phyloP scores from a whole-genome alignment of 2,113 vertebrate genomes.

The Paracanthobrama guichenoti region DNA sequence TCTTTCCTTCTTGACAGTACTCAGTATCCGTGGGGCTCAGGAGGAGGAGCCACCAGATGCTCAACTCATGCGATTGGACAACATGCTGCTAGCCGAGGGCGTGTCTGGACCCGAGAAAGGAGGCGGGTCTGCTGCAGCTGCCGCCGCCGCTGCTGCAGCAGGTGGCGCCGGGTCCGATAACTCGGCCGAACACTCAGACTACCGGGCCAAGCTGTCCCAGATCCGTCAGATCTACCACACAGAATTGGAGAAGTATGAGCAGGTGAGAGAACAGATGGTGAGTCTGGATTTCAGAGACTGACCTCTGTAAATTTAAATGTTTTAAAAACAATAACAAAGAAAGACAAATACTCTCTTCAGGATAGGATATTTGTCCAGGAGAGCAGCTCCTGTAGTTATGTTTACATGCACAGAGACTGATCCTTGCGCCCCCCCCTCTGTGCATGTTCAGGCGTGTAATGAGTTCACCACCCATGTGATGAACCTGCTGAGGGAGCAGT shows the following conservation, averaged over 20 bases:
- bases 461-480: slow-evolving; percentile 99
- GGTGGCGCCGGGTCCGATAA: slow-evolving; percentile 87
- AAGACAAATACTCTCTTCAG: background rate
- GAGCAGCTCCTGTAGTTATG: slow-evolving; percentile 61
- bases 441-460: slow-evolving; percentile 89
- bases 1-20: slow-evolving; percentile 75
- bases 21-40: slow-evolving; percentile 96
- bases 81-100: slow-evolving; percentile 96
- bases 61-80: slow-evolving; percentile 97
- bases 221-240: slow-evolving; percentile 99
- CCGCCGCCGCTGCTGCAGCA: slow-evolving; percentile 86
- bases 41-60: slow-evolving; percentile 97
- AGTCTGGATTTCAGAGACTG: background rate
- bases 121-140: slow-evolving; percentile 87
- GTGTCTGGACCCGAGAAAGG: slow-evolving; percentile 95
- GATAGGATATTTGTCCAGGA: background rate
- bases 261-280: slow-evolving; percentile 76
- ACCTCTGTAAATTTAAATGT: slow-evolving; percentile 4
- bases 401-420: slow-evolving; percentile 70
- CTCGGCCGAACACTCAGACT: slow-evolving; percentile 95
- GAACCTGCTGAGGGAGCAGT: slow-evolving; percentile 97
- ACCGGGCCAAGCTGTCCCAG: slow-evolving; percentile 96
- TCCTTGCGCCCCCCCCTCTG: slow-evolving; percentile 61
- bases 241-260: slow-evolving; percentile 98
- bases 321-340: background rate